phyloP scores from a whole-genome alignment of 2,113 vertebrate genomes.

The Rallus limicola region DNA sequence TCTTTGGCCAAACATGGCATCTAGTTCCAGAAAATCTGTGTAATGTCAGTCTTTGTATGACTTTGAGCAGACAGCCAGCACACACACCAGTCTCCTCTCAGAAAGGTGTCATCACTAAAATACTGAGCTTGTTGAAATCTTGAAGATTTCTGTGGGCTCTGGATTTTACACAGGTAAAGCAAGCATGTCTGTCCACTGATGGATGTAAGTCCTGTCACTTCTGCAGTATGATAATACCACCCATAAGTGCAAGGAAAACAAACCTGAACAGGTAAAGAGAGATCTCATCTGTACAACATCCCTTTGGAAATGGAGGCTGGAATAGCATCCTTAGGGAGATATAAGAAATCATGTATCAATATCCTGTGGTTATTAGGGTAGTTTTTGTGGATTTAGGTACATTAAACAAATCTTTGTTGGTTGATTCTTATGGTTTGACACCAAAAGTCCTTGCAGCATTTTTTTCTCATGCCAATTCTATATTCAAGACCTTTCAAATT shows the following conservation, averaged over 20 bases:
- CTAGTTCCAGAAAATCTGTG: background rate
- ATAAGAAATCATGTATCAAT: background rate
- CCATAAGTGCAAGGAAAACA: background rate
- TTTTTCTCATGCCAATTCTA: background rate
- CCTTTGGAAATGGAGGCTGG: background rate
- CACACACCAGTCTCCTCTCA: fast-evolving
- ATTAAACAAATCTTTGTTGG: background rate
- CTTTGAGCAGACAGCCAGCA: background rate
- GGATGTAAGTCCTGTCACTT: background rate
- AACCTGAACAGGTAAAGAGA: background rate
- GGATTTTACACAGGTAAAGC: background rate
- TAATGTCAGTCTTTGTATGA: background rate
- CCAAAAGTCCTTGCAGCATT: background rate
- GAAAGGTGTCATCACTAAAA: background rate
- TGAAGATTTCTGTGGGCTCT: background rate
- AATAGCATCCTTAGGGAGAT: background rate
- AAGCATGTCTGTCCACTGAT: background rate
- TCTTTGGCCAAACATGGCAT: background rate
- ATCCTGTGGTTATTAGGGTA: background rate
- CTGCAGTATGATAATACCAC: background rate
- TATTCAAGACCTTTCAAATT: background rate
- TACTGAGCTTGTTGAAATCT: background rate
- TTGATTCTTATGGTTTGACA: background rate
- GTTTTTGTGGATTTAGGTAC: background rate
- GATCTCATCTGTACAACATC: background rate